phyloP scores from a whole-genome alignment of 2,888 invertebrate species.

The Dasysyrphus albostriatus region DNA sequence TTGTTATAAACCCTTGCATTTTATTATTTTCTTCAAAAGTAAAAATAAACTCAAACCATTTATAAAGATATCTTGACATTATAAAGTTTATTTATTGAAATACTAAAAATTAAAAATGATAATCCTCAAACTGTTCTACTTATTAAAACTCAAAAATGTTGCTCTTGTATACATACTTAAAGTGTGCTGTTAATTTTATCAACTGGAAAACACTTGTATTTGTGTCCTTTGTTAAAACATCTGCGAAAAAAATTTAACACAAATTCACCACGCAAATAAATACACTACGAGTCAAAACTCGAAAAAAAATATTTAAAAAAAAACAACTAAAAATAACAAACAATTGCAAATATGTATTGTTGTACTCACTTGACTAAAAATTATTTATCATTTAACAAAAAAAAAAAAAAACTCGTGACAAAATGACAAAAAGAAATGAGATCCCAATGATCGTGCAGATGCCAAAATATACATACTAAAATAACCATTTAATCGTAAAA shows the following conservation, averaged over 20 bases:
- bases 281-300: not conserved
- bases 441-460: conserved; percentile 8
- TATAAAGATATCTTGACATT: too few species aligned
- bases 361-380: too few species aligned
- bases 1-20: too few species aligned
- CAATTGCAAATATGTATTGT: conserved; percentile 11
- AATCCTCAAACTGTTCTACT: too few species aligned
- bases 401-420: not conserved
- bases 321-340: conserved; percentile 2
- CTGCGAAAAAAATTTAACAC: conserved; percentile 8
- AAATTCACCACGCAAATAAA: not conserved
- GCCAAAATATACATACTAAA: conserved; percentile 1
- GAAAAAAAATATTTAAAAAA: too few species aligned
- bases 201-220: not conserved
- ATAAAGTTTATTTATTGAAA: too few species aligned
- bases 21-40: too few species aligned
- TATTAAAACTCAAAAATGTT: too few species aligned
- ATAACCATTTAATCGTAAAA: not conserved
- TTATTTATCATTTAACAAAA: not conserved
- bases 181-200: too few species aligned
- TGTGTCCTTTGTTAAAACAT: not conserved
- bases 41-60: too few species aligned
- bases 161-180: too few species aligned
- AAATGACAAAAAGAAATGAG: conserved; percentile 4
- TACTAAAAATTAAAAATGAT: too few species aligned